Conservation (phyloP, 2,113 vertebrate species). For the Xerus inauris region DNA sequence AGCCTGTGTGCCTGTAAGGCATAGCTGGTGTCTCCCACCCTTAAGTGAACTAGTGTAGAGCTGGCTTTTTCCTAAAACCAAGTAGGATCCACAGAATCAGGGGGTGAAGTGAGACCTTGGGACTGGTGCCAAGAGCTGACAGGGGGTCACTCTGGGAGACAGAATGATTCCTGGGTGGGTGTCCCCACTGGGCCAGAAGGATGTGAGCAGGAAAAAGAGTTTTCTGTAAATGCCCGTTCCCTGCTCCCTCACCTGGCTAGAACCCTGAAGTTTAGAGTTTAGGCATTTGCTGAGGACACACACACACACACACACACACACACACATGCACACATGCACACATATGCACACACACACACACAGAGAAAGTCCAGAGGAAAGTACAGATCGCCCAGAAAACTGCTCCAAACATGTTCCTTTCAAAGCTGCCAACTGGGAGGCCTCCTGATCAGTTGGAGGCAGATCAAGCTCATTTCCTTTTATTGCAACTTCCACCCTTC, state of each 20-base stretch:
- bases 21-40: neutral
- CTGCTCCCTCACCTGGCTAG: neutral
- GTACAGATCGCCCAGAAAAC: neutral
- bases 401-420: neutral
- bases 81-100: neutral
- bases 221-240: neutral
- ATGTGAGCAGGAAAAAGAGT: neutral
- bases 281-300: neutral
- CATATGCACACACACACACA: neutral
- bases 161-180: neutral
- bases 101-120: neutral
- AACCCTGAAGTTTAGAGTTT: neutral
- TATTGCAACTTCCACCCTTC: conserved; percentile 56
- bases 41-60: neutral
- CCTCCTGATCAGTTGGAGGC: conserved; percentile 8
- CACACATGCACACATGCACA: too few species aligned
- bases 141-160: neutral
- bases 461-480: conserved; percentile 61
- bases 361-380: neutral
- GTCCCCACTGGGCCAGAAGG: neutral
- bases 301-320: neutral
- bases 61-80: neutral
- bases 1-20: too few species aligned
- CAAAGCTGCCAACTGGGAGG: conserved; percentile 27
- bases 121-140: neutral